These are phyloP conservation scores for Nipponia nippon DNA, from an alignment of 2,113 vertebrate species.

Conservation along the genomic window DNA sequence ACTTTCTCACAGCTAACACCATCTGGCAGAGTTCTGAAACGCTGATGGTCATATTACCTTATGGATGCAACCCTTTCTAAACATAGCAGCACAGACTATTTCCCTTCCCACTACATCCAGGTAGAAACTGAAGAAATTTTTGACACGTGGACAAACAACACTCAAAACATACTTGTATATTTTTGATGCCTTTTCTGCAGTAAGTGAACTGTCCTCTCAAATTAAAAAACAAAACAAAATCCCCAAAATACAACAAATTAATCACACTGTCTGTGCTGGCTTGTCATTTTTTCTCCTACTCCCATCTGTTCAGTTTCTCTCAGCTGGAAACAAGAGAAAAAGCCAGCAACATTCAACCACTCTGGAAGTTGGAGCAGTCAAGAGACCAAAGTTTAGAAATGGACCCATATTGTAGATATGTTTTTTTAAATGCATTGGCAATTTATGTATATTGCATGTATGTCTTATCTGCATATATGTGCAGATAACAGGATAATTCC, in stretches of 20 bases:
- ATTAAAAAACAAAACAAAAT: neutral
- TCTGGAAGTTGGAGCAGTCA: neutral
- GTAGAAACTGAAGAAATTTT: neutral
- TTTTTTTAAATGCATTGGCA: neutral
- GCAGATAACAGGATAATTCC: neutral
- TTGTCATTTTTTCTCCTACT: constrained; percentile 46
- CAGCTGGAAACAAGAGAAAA: constrained; percentile 44
- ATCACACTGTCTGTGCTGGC: neutral
- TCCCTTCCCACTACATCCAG: neutral
- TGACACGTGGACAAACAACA: neutral
- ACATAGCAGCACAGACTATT: neutral
- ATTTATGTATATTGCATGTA: neutral
- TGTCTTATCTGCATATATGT: neutral
- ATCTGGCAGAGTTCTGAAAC: constrained; percentile 1
- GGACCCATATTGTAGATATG: neutral
- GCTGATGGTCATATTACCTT: neutral
- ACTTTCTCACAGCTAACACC: constrained; percentile 1
- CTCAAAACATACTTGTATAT: neutral
- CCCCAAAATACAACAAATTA: neutral
- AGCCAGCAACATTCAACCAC: neutral
- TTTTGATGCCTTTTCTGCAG: neutral
- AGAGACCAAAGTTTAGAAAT: neutral
- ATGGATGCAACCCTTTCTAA: neutral
- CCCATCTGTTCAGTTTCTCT: constrained; percentile 51
- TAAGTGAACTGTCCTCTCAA: neutral